phyloP scores from a whole-genome alignment of 1,140 invertebrate species.

The Spodoptera litura region DNA sequence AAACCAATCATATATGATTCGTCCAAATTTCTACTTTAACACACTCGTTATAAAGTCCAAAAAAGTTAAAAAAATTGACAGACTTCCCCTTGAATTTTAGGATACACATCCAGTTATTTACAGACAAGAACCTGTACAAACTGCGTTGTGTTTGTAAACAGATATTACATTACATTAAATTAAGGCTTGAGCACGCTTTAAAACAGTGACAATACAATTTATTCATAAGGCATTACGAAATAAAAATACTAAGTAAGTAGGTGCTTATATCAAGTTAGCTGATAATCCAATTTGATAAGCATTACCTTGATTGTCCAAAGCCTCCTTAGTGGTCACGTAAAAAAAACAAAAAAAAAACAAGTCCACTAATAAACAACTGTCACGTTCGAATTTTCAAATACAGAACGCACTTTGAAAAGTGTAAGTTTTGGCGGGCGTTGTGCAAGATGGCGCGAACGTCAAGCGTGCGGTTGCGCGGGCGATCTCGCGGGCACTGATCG shows the following conservation, averaged over 20 bases:
- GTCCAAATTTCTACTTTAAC: constrained; percentile 38
- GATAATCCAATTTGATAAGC: constrained; percentile 27
- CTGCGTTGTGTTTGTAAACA: constrained; percentile 6
- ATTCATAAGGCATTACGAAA: constrained; percentile 25
- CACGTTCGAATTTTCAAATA: constrained; percentile 52
- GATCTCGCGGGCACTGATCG: constrained; percentile 74
- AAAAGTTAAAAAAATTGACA: background rate
- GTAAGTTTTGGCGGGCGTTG: constrained; percentile 51
- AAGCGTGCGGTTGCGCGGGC: constrained; percentile 63
- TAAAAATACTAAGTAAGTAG: constrained; percentile 8
- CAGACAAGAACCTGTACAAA: background rate
- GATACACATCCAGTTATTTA: constrained; percentile 24
- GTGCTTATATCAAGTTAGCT: background rate
- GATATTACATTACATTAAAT: constrained; percentile 11
- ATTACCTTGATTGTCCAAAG: constrained; percentile 47
- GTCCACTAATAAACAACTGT: constrained; percentile 52
- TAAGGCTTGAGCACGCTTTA: background rate
- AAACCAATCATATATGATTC: constrained; percentile 30
- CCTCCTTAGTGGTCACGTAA: background rate
- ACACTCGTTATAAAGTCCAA: constrained; percentile 17
- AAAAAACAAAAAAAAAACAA: constrained; percentile 3
- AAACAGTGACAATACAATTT: constrained; percentile 29
- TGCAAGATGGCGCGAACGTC: constrained; percentile 19
- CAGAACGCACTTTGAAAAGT: constrained; percentile 51
- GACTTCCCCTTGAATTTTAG: constrained; percentile 32